Conservation (phyloP, 2,888 invertebrate genomes). For the Xestia xanthographa region DNA sequence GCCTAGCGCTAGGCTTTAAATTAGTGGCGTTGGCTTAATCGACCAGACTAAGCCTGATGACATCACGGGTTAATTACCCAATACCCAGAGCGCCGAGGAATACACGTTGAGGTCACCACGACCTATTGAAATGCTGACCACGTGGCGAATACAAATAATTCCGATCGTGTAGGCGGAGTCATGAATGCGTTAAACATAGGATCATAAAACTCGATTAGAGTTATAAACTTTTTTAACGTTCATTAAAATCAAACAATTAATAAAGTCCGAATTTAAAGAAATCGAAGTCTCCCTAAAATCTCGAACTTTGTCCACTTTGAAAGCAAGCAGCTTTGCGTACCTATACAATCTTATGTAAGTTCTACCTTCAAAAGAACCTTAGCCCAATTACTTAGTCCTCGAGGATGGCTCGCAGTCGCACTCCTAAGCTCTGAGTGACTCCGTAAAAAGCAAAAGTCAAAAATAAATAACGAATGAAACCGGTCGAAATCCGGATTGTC, state of each 20-base stretch:
- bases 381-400: conserved; percentile 24
- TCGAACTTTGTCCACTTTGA: no score
- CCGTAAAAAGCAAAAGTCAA: conserved; percentile 10
- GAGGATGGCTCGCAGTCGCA: conserved; percentile 7
- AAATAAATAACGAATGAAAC: conserved; percentile 46
- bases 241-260: conserved; percentile 12
- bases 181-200: conserved; percentile 1
- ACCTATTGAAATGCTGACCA: conserved; percentile 27
- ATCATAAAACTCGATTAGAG: conserved; percentile 17
- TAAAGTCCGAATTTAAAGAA: no score
- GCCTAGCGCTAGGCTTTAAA: not conserved
- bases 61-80: conserved; percentile 53
- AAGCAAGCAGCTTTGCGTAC: no score
- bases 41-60: conserved; percentile 32
- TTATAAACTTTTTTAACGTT: conserved; percentile 6
- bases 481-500: conserved; percentile 50
- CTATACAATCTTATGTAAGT: no score
- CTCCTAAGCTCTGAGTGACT: conserved; percentile 5
- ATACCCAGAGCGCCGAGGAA: conserved; percentile 18
- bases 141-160: conserved; percentile 16
- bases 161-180: not conserved
- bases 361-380: no score
- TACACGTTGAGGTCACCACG: conserved; percentile 30
- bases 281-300: no score
- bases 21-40: conserved; percentile 17